A percentile compares a stretch with the other conserved stretches of the same genome.
phyloP scores from a whole-genome alignment of 2,888 invertebrate species.

The Myopa testacea region DNA sequence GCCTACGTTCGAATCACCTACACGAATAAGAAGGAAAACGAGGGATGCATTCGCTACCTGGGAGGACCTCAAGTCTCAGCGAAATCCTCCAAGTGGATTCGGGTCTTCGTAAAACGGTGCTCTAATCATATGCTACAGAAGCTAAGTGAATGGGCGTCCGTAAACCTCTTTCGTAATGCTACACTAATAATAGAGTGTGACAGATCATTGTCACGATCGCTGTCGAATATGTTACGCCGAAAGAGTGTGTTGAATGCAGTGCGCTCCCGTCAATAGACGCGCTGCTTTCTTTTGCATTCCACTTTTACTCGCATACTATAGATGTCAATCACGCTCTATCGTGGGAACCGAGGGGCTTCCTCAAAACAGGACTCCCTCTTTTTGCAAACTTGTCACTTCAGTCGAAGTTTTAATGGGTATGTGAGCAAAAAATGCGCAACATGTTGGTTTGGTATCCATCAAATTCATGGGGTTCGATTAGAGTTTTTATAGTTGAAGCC shows the following conservation, averaged over 20 bases:
- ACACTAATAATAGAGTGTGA: constrained; percentile 34
- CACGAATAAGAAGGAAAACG: background rate
- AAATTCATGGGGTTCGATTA: no score
- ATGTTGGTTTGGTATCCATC: no score
- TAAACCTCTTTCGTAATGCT: constrained; percentile 9
- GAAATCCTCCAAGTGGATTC: background rate
- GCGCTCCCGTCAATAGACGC: background rate
- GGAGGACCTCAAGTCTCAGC: no score
- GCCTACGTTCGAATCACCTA: background rate
- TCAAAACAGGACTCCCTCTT: background rate
- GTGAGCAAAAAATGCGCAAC: background rate
- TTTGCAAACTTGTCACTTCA: background rate
- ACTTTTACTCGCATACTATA: background rate
- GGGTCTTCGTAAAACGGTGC: background rate
- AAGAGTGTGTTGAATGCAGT: background rate
- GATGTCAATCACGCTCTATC: constrained; percentile 13
- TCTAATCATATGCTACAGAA: background rate
- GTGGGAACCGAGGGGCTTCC: constrained; percentile 15
- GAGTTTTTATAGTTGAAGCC: no score
- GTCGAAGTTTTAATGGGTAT: constrained; percentile 25
- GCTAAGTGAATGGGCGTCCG: background rate
- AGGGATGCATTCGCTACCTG: background rate
- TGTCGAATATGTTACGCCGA: constrained; percentile 11
- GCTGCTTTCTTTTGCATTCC: background rate
- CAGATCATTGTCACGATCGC: constrained; percentile 36